Percentiles rank a stretch among this genome's conserved stretches.
Evolutionary conservation across 2,797 vertebrate species (phyloP).

Genomic region (Eupleurogrammus muticus): DNA sequence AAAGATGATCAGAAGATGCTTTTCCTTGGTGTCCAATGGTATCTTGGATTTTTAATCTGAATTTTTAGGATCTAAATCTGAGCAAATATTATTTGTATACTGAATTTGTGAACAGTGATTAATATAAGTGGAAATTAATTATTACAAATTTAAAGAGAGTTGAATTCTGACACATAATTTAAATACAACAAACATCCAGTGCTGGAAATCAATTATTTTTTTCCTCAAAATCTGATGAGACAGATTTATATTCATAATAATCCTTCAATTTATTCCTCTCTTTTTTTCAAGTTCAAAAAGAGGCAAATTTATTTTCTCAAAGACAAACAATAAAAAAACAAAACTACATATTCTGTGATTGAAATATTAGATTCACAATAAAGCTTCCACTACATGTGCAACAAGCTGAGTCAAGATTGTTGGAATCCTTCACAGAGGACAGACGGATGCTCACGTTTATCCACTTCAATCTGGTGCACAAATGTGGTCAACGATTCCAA

Average conservation of each 20-base stretch:
- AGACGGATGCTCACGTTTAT: background rate
- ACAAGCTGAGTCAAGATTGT: background rate
- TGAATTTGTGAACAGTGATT: too few species aligned
- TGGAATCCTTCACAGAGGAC: constrained; percentile 9
- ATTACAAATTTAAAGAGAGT: too few species aligned
- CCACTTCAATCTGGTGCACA: background rate
- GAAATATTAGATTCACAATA: constrained; percentile 3
- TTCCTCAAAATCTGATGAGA: too few species aligned
- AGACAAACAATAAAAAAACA: background rate
- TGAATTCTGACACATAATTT: too few species aligned
- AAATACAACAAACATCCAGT: too few species aligned
- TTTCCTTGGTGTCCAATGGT: too few species aligned
- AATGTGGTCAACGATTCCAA: background rate
- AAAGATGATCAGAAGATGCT: too few species aligned
- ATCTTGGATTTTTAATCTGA: too few species aligned
- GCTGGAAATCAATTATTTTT: too few species aligned
- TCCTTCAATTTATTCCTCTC: background rate
- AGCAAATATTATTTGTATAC: too few species aligned
- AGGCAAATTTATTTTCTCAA: background rate
- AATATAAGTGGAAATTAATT: too few species aligned
- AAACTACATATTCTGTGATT: background rate
- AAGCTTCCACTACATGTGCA: constrained; percentile 1
- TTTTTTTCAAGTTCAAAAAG: background rate
- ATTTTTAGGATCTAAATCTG: too few species aligned
- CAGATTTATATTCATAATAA: background rate